A percentile compares a stretch with the other conserved stretches of the same genome.
Evolutionary conservation across 2,797 vertebrate genomes (phyloP).

Genomic region (Octomys mimax): DNA sequence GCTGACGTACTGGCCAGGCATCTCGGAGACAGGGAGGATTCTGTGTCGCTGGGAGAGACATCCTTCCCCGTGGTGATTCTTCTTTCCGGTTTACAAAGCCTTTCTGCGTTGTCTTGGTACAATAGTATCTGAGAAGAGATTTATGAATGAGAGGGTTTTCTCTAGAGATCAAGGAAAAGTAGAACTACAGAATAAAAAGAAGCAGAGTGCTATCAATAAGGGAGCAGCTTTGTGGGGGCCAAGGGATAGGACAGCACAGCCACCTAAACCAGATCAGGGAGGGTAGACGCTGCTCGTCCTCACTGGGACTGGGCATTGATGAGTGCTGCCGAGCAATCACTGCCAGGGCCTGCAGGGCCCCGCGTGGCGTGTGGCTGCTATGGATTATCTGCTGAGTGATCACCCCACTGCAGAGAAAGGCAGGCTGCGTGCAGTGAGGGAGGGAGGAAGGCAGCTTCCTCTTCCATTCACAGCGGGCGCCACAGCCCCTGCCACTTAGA

Average conservation of each 20-base stretch:
- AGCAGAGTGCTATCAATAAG: background rate
- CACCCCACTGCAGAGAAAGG: background rate
- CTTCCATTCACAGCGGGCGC: background rate
- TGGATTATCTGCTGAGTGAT: slow-evolving; percentile 2
- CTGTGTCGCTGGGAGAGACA: rapidly evolving
- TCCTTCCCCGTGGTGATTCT: background rate
- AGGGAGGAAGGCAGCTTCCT: background rate
- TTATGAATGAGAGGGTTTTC: background rate
- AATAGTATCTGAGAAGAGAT: background rate
- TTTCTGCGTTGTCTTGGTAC: background rate
- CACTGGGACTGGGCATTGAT: background rate
- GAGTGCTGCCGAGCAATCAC: background rate
- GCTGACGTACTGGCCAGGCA: background rate
- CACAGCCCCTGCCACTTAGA: background rate
- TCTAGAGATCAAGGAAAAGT: background rate
- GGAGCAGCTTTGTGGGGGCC: background rate
- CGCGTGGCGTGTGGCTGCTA: background rate
- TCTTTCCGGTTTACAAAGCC: slow-evolving; percentile 5
- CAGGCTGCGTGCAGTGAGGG: background rate
- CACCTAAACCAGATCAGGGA: too few relatives aligned
- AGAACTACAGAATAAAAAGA: background rate
- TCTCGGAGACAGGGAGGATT: background rate
- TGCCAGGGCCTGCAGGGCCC: background rate
- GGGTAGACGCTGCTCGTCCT: background rate
- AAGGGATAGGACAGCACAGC: background rate